These are phyloP conservation scores for Portevinia maculata DNA, from an alignment of 2,888 invertebrate species.

Conservation along the genomic window DNA sequence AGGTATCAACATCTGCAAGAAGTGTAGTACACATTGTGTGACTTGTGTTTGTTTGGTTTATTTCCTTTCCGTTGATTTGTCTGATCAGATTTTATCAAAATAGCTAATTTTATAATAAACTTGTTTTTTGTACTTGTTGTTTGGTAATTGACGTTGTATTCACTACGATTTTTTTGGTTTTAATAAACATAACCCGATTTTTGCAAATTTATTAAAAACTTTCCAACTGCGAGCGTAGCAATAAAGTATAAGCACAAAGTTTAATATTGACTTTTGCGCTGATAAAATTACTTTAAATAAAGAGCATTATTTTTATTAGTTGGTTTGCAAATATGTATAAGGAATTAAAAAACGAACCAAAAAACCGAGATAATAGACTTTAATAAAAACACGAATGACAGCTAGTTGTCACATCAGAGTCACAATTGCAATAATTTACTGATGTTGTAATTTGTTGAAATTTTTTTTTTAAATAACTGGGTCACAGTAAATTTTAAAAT, in stretches of 20 bases:
- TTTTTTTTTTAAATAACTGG: constrained; percentile 18
- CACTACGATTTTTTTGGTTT: constrained; percentile 22
- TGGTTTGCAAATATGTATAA: too few species aligned
- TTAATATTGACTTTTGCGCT: constrained; percentile 22
- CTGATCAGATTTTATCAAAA: constrained; percentile 11
- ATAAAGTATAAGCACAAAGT: not conserved
- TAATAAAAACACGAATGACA: constrained; percentile 53
- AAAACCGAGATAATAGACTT: constrained; percentile 57
- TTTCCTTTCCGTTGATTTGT: not conserved
- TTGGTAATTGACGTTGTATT: constrained; percentile 58
- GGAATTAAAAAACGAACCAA: constrained; percentile 48
- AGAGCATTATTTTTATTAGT: constrained; percentile 27
- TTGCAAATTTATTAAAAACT: not conserved
- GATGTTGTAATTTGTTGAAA: constrained; percentile 18
- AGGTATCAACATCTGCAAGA: constrained; percentile 89
- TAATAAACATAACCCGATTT: constrained; percentile 58
- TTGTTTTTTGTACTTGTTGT: constrained; percentile 61
- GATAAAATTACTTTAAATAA: constrained; percentile 33
- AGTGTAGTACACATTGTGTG: constrained; percentile 86
- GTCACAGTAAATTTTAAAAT: constrained; percentile 38
- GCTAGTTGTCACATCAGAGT: constrained; percentile 24
- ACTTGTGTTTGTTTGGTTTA: constrained; percentile 78
- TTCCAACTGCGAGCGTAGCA: not conserved
- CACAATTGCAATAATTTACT: constrained; percentile 35
- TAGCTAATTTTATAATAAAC: constrained; percentile 27